phyloP scores from a whole-genome alignment of 64 coral and sea anemone species.

The Montipora sp. region DNA sequence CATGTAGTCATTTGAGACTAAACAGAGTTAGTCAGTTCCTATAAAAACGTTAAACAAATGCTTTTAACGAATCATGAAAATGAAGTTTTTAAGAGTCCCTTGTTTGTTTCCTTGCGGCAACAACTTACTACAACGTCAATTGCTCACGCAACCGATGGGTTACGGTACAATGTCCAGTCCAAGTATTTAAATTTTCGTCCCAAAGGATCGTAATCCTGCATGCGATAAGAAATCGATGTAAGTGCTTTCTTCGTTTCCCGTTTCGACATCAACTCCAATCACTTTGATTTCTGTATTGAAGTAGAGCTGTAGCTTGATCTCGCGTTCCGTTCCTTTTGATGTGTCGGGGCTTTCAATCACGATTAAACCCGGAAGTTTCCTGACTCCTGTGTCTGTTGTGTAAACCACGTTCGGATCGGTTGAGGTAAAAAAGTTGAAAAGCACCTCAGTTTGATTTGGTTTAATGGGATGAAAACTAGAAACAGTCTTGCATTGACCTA shows the following conservation, averaged over 20 bases:
- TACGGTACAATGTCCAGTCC: not conserved
- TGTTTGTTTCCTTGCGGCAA: no score
- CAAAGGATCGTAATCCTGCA: not conserved
- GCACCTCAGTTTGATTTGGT: not conserved
- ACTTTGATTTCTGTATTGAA: constrained; percentile 50
- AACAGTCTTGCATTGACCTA: constrained; percentile 9
- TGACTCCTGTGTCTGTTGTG: constrained; percentile 6
- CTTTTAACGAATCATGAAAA: no score
- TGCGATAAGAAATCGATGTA: constrained; percentile 46
- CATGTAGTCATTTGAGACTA: no score
- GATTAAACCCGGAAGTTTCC: not conserved
- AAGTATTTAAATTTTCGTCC: not conserved
- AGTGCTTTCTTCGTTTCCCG: not conserved
- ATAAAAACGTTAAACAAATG: no score
- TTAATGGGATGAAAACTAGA: not conserved
- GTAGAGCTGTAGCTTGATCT: constrained; percentile 4
- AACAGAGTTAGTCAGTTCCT: no score
- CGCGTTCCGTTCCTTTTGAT: not conserved
- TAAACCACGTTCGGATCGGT: not conserved
- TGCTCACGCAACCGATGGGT: not conserved
- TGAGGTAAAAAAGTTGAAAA: constrained; percentile 14
- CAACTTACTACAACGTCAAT: no score
- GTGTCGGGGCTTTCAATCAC: not conserved
- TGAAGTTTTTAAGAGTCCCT: no score
- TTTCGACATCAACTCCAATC: constrained; percentile 14